A percentile compares a stretch with the other conserved stretches of the same genome.
These are phyloP conservation scores for Temnothorax ravouxi DNA, from an alignment of 2,888 invertebrate genomes.

Conservation along the genomic window DNA sequence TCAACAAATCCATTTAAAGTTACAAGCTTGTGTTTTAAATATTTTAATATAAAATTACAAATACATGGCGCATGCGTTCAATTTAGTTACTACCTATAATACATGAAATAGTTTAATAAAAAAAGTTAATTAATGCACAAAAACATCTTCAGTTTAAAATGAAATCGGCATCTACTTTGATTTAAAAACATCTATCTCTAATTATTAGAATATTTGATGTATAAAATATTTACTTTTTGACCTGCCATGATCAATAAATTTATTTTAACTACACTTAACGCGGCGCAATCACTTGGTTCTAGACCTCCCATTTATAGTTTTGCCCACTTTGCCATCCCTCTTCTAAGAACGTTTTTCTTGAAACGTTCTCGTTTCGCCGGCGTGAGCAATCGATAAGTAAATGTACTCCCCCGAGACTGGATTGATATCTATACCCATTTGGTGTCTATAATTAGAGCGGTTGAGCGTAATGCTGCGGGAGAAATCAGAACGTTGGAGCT, in stretches of 20 bases:
- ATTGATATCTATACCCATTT: constrained; percentile 50
- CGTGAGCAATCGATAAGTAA: constrained; percentile 48
- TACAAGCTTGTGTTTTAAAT: neutral
- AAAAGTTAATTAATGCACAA: neutral
- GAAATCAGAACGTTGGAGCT: constrained; percentile 41
- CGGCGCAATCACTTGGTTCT: neutral
- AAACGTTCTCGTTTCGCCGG: constrained; percentile 11
- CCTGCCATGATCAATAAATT: neutral
- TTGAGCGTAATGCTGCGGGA: constrained; percentile 34
- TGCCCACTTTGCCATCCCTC: neutral
- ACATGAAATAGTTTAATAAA: neutral
- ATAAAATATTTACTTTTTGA: neutral
- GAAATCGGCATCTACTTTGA: neutral
- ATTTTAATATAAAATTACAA: constrained; percentile 13
- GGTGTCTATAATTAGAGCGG: constrained; percentile 58
- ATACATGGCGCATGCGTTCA: neutral
- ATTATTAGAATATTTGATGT: neutral
- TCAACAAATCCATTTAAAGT: neutral
- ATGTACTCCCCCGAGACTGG: constrained; percentile 27
- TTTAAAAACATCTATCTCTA: neutral
- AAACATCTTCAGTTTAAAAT: neutral
- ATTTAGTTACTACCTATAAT: neutral
- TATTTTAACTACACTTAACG: constrained; percentile 5
- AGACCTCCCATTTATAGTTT: neutral
- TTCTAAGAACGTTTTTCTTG: constrained; percentile 34